Evolutionary conservation across 2,888 invertebrate species (phyloP), one percentile per base, ranked within the genome.

Genomic region (Timema cristinae): DNA sequence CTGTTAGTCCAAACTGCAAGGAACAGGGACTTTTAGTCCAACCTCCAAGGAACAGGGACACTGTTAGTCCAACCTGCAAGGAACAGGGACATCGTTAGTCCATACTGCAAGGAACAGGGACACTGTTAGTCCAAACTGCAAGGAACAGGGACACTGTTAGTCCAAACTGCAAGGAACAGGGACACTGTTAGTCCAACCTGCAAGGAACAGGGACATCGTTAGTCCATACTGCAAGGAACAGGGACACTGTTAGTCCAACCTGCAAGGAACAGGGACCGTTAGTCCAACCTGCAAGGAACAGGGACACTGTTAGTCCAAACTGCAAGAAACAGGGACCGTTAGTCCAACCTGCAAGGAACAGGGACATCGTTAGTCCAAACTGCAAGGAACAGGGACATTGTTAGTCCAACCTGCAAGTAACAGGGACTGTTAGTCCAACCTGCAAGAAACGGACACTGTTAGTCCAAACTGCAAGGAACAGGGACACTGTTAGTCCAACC

Each of bases 1-100:
- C 81, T 84, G 71, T 79, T 77, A 13, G 81, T 79, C 73, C 80
- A 81, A 78, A 82, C 79, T 5, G 83, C 77, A 8, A 84, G 77
- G 74, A 84, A 84, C 56, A 78, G 48, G 8, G 71, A 61, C 50
- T 67, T 49, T 8, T 69, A 49, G 9, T 66, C 68, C 15, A 63
- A 51, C n/a, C 54, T 56, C 7, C 68, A 69, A 15, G 70, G 10
- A 4, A 11, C 63, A 32, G 32, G 51, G 15, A 68, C 13, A 5
- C 70, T 63, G 13, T 52, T 67, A 47, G 72, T 63, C 73, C 73
- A 74, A 8, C 73, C 54, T 56, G 11, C 68, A 69, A 15, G 70
- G 10, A 4, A 11, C 63, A 32, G 32, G 51, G 15, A 68, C 13
- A 5, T 70, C 61, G 13, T 52, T 67, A 47, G 72, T 63, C 73